Base-by-base conservation (phyloP, 2,797 vertebrate genomes). In the Thaleichthys pacificus region DNA sequence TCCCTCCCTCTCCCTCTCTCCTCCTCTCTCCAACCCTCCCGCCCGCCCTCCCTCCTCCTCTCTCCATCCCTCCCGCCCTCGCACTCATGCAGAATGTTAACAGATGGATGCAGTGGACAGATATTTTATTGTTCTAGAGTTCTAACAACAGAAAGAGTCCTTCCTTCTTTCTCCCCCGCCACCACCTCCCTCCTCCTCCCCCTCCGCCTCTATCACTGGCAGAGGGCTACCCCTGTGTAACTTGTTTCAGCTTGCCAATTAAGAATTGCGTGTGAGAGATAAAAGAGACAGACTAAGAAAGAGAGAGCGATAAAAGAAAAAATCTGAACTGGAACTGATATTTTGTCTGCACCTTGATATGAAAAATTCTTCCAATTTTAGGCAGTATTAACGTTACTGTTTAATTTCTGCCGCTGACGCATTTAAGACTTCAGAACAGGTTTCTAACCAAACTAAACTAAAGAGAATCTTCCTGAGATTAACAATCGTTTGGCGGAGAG, bases 301-400 rank as follows among this genome's bases (percentile, higher is more conserved):
- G 68, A 84, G 72, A 78, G 75, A 61, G 42, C 42, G 42, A 77
- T 69, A 74, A 65, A 56, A 78, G 79, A 88, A 84, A 74, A 81
- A 83, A 88, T 86, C 81, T 80, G 78, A 96, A 98, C 95, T 97
- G 96, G 95, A 98, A 97, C 93, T 95, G 95, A 82, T 86, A 81
- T 91, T 96, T 95, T 93, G 92, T 96, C 94, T 95, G 95, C 95
- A 95, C 95, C 96, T 97, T 95, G 91, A 95, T 94, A 93, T 92
- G 94, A 93, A 92, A 87, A 94, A 96, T 92, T 96, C 95, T 95
- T 95, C 95, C 88, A 89, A 94, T 92, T 93, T 93, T 95, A 95
- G 94, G 96, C 95, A 94, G 95, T 97, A 95, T 96, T 97, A 96
- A 98, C 94, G 88, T 91, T 95, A 96, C 94, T 95, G 96, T 97